Conservation (phyloP, 2,888 invertebrate genomes). For the Amphipoea lucens region DNA sequence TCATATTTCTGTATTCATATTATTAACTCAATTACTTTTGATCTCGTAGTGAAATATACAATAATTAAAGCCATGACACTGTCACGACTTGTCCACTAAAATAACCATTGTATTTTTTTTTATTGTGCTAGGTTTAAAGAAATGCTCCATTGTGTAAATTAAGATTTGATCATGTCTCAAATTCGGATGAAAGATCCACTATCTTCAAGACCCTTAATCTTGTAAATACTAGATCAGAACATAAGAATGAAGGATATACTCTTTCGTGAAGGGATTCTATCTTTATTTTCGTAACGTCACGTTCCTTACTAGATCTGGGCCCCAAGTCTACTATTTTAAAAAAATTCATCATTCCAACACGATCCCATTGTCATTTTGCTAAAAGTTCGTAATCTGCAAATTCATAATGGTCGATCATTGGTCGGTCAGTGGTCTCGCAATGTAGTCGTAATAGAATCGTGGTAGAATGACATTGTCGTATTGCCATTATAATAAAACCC, state of each 20-base stretch:
- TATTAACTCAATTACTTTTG: not conserved
- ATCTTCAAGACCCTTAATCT: not conserved
- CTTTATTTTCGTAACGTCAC: slow-evolving; percentile 5
- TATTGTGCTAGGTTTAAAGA: not conserved
- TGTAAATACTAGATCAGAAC: not conserved
- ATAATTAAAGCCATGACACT: not conserved
- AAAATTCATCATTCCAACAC: no score
- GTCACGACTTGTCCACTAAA: not conserved
- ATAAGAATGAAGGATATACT: not conserved
- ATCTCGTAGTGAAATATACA: not conserved
- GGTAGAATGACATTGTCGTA: no score
- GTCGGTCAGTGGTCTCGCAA: no score
- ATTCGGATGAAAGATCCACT: not conserved
- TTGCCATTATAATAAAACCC: no score
- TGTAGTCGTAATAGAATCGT: no score
- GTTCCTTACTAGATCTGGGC: not conserved
- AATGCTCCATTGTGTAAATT: not conserved
- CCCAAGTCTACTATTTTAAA: no score
- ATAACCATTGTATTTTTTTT: not conserved
- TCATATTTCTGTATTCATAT: not conserved
- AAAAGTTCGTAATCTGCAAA: no score
- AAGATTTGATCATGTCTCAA: not conserved
- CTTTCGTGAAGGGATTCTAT: not conserved
- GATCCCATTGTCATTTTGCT: no score
- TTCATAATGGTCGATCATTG: no score